A percentile compares a stretch with the other conserved stretches of the same genome.
Conservation (phyloP, 2,113 vertebrate genomes). For the Lycocorax pyrrhopterus region DNA sequence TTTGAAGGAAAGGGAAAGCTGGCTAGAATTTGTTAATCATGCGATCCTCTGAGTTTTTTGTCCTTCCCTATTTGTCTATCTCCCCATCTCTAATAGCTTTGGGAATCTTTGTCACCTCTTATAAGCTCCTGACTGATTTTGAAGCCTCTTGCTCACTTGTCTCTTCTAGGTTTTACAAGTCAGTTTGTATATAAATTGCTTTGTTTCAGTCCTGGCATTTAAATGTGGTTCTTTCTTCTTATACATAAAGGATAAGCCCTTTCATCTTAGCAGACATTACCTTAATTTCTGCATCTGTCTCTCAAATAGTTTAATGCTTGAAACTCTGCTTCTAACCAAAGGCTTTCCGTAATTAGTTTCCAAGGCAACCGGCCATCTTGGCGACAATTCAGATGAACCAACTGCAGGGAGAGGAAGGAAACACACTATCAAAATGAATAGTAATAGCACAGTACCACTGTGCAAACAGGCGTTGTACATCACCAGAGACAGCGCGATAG, state of each 20-base stretch:
- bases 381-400: constrained; percentile 49
- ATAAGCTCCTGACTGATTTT: constrained; percentile 18
- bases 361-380: constrained; percentile 66
- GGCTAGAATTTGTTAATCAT: not conserved
- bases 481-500: not conserved
- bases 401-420: constrained; percentile 51
- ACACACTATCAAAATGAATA: constrained; percentile 53
- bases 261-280: constrained; percentile 66
- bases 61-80: not conserved
- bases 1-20: not conserved
- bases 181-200: constrained; percentile 22
- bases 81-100: not conserved
- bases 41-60: not conserved
- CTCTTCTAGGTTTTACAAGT: constrained; percentile 40
- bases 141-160: not conserved
- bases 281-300: constrained; percentile 71
- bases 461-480: constrained; percentile 53
- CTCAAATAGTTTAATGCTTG: constrained; percentile 62
- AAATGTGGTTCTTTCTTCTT: constrained; percentile 48
- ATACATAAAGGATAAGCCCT: constrained; percentile 46
- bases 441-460: constrained; percentile 47
- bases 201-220: constrained; percentile 24
- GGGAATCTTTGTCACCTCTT: constrained; percentile 15
- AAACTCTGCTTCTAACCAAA: constrained; percentile 59
- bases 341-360: constrained; percentile 68